Evolutionary conservation across 2,113 vertebrate genomes (phyloP), one percentile per base, ranked within the genome.

Genomic region (Hippocampus comes): DNA sequence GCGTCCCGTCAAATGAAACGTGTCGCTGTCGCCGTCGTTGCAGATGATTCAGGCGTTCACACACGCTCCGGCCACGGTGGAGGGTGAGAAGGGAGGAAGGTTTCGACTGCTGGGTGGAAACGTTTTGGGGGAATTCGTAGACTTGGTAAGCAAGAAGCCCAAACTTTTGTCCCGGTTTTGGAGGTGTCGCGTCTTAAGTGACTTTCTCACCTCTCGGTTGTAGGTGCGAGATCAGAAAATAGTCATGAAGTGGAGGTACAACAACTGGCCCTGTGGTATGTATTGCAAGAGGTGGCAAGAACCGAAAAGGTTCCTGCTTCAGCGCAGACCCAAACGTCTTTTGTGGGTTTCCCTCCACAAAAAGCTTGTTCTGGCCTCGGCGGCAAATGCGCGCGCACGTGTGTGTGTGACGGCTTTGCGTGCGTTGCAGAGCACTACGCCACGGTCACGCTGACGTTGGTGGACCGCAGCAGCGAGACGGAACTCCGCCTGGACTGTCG

Each of bases 201-300:
- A 9, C 42, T 9, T 25, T 46, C 18, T 48, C 5, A 6, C 17
- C 42, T 21, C 12, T 27, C 15, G 21, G 5, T 60, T 20, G 34
- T 77, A 98, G 97, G 91, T 96, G 38, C 93, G 93, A 10, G 95
- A 98, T 83, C 92, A 97, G 87, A 94, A 95, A 53, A 96, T 99
- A 78, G 86, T 93, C 1, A 98, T 99, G 97, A 97, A 95, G 75
- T 99, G 97, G 97, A 92, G 97, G 90, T 99, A 95, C 91, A 99
- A 96, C 84, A 94, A 94, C 76, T 99, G 97, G 97, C 97, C 97
- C 70, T 91, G 92, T 75, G 97, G 97, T 99, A 93, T 74, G 94
- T 87, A 8, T 0, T 5, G 25, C 5, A 17, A 2, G 1, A 57
- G 4, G 25, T 23, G 34, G 25, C 30, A 14, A 18, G 48, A 49